A percentile compares a stretch with the other conserved stretches of the same genome.
These are phyloP conservation scores for Bubo bubo DNA, from an alignment of 2,113 vertebrate species.

Conservation along the genomic window DNA sequence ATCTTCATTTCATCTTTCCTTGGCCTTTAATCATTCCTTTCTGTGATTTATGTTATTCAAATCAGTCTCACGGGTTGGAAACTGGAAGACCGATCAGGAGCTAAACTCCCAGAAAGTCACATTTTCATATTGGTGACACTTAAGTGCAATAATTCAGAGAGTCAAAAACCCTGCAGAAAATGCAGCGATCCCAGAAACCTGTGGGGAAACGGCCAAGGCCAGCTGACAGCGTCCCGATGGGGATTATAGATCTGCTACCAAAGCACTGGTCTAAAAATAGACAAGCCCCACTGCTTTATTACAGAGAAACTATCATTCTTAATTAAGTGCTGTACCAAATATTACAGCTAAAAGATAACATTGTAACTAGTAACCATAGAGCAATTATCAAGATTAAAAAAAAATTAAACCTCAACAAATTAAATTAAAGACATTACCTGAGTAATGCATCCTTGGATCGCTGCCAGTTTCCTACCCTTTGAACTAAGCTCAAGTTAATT, in stretches of 20 bases:
- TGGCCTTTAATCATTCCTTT: conserved; percentile 66
- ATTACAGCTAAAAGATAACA: conserved; percentile 70
- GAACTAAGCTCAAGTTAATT: conserved; percentile 79
- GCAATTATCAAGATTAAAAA: conserved; percentile 75
- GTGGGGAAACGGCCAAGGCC: not conserved
- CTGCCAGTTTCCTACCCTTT: conserved; percentile 84
- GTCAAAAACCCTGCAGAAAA: not conserved
- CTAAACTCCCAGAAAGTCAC: not conserved
- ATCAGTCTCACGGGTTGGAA: conserved; percentile 70
- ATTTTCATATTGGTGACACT: rapidly evolving
- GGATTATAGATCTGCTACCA: not conserved
- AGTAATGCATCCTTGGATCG: conserved; percentile 66
- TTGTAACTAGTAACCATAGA: conserved; percentile 72
- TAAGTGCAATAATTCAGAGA: not conserved
- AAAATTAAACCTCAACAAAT: conserved; percentile 72
- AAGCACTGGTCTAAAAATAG: not conserved
- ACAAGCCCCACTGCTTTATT: not conserved
- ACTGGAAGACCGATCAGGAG: conserved; percentile 66
- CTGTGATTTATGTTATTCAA: conserved; percentile 53
- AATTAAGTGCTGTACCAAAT: conserved; percentile 64
- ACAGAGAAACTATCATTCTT: conserved; percentile 17
- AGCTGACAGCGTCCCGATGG: not conserved
- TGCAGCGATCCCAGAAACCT: not conserved
- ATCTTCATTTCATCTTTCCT: conserved; percentile 53
- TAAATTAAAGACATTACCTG: conserved; percentile 77